Evolutionary conservation across 2,888 invertebrate species (phyloP), one percentile per base, ranked within the genome.

Genomic region (Yponomeuta sedellus): DNA sequence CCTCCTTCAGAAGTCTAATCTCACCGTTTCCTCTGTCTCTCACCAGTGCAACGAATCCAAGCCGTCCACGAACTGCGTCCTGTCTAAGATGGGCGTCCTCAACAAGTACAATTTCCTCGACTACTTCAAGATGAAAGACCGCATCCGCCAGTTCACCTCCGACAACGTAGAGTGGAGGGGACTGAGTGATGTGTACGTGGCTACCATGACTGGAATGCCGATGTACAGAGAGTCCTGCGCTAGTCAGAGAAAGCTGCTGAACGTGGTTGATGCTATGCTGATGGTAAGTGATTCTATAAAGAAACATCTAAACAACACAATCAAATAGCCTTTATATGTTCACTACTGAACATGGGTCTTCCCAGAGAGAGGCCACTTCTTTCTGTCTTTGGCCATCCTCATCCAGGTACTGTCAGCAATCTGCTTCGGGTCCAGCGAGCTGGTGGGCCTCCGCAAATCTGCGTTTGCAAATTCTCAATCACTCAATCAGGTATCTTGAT

Each of bases 91-190:
- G 87, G 82, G 77, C 0, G 73, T 83, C 1, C 70, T 89, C 1
- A 89, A 83, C 72, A 83, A 82, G 69, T 91, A 88, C 70, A 78
- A 77, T 0, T 90, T 89, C 72, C 75, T 89, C 73, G 87, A 89
- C 63, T 83, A 88, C 69, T 89, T 89, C 74, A 80, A 77, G 68
- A 86, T 87, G 85, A 87, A 86, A 70, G 79, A 85, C 39, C 74
- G 69, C 5, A 81, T 90, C 28, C 77, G 81, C 0, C 67, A 73
- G n/a, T 80, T 82, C 64, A 74, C 76, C 0, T 58, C 64, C 0
- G 68, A 70, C 0, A 68, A 78, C 25, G 67, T 66, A 0, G 77
- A 76, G 10, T 83, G 86, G 85, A 68, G 73, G 0, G 69, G 72
- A 0, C 66, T 79, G 8, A 68, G 68, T 0, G 75, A 79, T 0